Evolutionary conservation across 2,113 vertebrate species (phyloP).

Genomic region (Acanthochromis polyacanthus): DNA sequence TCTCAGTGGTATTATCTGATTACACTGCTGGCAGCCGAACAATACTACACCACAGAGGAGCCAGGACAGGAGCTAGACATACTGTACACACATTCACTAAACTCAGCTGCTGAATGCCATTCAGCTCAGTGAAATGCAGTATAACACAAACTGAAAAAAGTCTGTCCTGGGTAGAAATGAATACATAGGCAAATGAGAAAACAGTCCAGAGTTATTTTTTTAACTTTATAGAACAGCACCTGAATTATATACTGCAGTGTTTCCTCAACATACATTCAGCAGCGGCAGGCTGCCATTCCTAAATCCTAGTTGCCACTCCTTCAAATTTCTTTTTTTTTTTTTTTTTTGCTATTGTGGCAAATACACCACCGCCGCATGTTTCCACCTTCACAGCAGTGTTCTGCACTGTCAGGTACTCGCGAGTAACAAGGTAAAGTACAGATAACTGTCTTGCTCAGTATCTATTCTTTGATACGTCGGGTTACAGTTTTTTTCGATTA

Average conservation of each 20-base stretch:
- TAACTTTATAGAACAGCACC: neutral
- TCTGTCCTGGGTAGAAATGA: neutral
- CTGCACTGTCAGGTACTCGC: too few relatives aligned
- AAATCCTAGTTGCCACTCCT: too few relatives aligned
- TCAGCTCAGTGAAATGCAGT: slow-evolving; percentile 34
- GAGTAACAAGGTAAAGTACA: too few relatives aligned
- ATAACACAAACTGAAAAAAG: slow-evolving; percentile 19
- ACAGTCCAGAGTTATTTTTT: neutral
- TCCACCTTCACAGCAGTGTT: too few relatives aligned
- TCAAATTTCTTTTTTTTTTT: too few relatives aligned
- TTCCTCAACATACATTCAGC: too few relatives aligned
- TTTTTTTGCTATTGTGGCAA: too few relatives aligned
- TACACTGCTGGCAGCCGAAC: slow-evolving; percentile 82
- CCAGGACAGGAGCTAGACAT: slow-evolving; percentile 65
- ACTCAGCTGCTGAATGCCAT: slow-evolving; percentile 57
- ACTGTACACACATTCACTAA: slow-evolving; percentile 63
- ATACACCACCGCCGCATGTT: too few relatives aligned
- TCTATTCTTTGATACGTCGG: too few relatives aligned
- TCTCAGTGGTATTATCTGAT: slow-evolving; percentile 84
- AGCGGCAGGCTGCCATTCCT: too few relatives aligned
- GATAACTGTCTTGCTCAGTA: too few relatives aligned
- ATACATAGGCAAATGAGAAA: neutral
- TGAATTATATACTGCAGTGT: neutral
- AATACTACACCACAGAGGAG: slow-evolving; percentile 75
- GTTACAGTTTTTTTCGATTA: too few relatives aligned